A percentile compares a stretch with the other conserved stretches of the same genome.
phyloP scores from a whole-genome alignment of 2,888 invertebrate genomes.

The Dromius quadrimaculatus region DNA sequence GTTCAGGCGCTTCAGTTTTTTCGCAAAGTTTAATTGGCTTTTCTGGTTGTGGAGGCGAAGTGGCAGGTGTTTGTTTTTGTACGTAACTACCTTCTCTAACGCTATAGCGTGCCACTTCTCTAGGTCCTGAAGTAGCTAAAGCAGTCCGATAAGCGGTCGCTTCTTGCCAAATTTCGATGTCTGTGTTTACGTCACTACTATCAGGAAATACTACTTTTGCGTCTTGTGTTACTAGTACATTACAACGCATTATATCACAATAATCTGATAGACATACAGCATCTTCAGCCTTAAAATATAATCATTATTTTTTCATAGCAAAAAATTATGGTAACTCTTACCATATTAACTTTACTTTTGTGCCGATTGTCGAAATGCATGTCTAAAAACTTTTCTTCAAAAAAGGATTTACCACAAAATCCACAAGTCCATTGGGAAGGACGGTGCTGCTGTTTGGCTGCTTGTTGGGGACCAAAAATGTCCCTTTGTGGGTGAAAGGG shows the following conservation, averaged over 20 bases:
- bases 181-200: conserved; percentile 79
- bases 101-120: conserved; percentile 65
- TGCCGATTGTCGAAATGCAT: conserved; percentile 91
- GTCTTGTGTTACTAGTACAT: conserved; percentile 84
- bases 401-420: conserved; percentile 91
- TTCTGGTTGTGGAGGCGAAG: conserved; percentile 49
- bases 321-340: conserved; percentile 60
- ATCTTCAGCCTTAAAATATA: conserved; percentile 81
- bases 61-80: conserved; percentile 12
- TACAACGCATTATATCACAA: conserved; percentile 96
- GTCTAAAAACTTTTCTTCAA: conserved; percentile 88
- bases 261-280: conserved; percentile 93
- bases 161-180: conserved; percentile 88
- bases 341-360: conserved; percentile 86
- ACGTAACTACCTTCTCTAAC: conserved; percentile 59
- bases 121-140: conserved; percentile 66
- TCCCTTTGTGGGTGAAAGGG: conserved; percentile 90
- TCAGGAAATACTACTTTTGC: conserved; percentile 75
- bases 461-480: conserved; percentile 88
- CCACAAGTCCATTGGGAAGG: conserved; percentile 92
- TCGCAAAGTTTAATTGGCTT: conserved; percentile 60
- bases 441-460: conserved; percentile 86
- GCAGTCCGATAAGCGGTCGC: conserved; percentile 77
- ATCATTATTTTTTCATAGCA: neutral
- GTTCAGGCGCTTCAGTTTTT: conserved; percentile 61